Percentiles rank a stretch among this genome's conserved stretches.
These are phyloP conservation scores for Hypomecis punctinalis DNA, from an alignment of 2,888 invertebrate genomes.

Conservation along the genomic window DNA sequence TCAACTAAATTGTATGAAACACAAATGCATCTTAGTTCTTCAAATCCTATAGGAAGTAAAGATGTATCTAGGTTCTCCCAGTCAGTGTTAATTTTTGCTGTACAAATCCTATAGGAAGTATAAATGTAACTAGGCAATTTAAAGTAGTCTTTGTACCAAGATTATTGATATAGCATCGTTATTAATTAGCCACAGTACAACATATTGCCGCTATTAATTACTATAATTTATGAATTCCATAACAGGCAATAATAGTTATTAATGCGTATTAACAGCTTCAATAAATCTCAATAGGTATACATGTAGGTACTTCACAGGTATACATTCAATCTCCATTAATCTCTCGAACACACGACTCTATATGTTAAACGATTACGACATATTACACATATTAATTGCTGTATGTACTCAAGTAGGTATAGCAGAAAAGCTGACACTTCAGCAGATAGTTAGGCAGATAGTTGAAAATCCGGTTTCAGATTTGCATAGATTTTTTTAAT, in stretches of 20 bases:
- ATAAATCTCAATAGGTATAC: slow-evolving; percentile 23
- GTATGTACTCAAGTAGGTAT: background rate
- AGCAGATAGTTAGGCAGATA: background rate
- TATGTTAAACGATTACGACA: slow-evolving; percentile 35
- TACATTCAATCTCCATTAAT: slow-evolving; percentile 29
- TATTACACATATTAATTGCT: slow-evolving; percentile 11
- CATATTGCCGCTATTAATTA: background rate
- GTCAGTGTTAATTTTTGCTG: too few relatives aligned
- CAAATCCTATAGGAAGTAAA: too few relatives aligned
- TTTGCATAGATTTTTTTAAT: too few relatives aligned
- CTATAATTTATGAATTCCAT: background rate
- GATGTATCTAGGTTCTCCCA: too few relatives aligned
- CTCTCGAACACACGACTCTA: slow-evolving; percentile 25
- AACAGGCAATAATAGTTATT: background rate
- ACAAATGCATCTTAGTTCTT: too few relatives aligned
- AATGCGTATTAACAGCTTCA: slow-evolving; percentile 1
- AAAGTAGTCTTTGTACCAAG: too few relatives aligned
- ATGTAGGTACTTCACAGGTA: slow-evolving; percentile 2
- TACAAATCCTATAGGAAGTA: too few relatives aligned
- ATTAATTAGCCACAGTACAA: too few relatives aligned
- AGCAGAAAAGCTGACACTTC: slow-evolving; percentile 1
- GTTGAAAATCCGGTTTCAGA: too few relatives aligned
- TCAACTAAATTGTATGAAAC: too few relatives aligned
- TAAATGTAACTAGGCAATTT: too few relatives aligned
- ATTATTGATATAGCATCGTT: too few relatives aligned